Base-by-base conservation (phyloP, 1,140 invertebrate genomes). In the Pseudoatta argentina region DNA sequence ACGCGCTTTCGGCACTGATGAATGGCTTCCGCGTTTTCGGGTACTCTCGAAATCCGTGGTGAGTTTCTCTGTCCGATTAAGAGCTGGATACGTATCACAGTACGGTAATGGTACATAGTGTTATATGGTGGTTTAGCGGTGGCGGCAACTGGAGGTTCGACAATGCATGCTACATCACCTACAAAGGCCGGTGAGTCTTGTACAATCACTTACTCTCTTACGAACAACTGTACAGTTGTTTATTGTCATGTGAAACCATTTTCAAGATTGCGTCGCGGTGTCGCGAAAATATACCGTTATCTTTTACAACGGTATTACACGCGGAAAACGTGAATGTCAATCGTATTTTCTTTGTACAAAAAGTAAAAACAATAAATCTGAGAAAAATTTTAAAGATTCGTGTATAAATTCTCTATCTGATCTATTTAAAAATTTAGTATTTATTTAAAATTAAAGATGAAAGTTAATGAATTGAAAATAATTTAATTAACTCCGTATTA, bases 101-200 rank as follows among this genome's bases (percentile, higher is more conserved):
- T 88, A 91, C 91, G 91, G 92, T 94, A 93, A 93, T 92, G 91
- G 89, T 93, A 92, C 91, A 92, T 91, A 92, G 88, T 93, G 87
- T 93, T 94, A 87, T 95, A 92, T 94, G 93, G 88, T 95, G 93
- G 89, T 95, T 95, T 95, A 95, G 94, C 94, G 93, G 93, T 94
- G 93, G 91, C 94, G 91, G 92, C 94, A 91, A 94, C 92, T 87
- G 92, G 93, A 92, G 93, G 91, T 92, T 93, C 94, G 89, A 88
- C 93, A 93, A 94, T 95, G 93, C 94, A 95, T 94, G 92, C 93
- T 91, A 92, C 94, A 90, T 95, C 95, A 94, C 93, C 94, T 91
- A 94, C 93, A 85, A 95, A 94, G 86, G 91, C 93, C 91, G 95
- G 94, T 95, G 93, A 95, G 94, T 95, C 91, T 93, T 92, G 91